Percentiles rank a stretch among this genome's conserved stretches.
phyloP scores from a whole-genome alignment of 2,797 vertebrate species.

The Buphagus erythrorhynchus region DNA sequence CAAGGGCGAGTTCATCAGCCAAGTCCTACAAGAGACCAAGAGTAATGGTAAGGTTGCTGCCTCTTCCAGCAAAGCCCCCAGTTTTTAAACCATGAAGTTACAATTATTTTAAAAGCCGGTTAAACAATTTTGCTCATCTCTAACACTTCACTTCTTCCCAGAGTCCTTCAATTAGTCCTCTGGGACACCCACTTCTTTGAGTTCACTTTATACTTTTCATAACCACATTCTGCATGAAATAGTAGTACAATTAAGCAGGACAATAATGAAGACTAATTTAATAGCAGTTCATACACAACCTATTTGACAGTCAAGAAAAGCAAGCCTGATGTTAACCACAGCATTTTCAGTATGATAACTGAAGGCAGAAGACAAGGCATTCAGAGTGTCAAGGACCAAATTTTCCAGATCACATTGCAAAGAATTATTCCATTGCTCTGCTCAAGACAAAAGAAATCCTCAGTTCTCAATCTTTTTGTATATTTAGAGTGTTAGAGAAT shows the following conservation, averaged over 20 bases:
- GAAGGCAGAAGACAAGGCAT: background rate
- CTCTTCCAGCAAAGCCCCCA: background rate
- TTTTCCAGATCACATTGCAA: background rate
- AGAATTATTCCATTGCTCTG: background rate
- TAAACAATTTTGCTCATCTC: background rate
- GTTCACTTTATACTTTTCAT: background rate
- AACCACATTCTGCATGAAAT: background rate
- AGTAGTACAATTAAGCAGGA: background rate
- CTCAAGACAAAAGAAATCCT: background rate
- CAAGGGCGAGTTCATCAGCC: constrained; percentile 93
- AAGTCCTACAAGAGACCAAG: constrained; percentile 82
- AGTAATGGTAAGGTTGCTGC: background rate
- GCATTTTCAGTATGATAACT: background rate
- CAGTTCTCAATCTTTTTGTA: background rate
- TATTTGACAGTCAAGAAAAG: background rate
- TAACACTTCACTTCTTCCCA: background rate
- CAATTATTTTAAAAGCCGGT: background rate
- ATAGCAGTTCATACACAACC: background rate
- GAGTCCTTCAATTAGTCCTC: background rate
- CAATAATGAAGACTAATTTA: background rate
- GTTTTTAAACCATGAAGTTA: background rate
- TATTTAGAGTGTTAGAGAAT: background rate
- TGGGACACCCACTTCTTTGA: background rate
- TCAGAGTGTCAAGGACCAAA: background rate
- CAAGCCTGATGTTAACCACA: background rate